Conservation (phyloP, 1,140 invertebrate genomes). For the Cydia splendana region DNA sequence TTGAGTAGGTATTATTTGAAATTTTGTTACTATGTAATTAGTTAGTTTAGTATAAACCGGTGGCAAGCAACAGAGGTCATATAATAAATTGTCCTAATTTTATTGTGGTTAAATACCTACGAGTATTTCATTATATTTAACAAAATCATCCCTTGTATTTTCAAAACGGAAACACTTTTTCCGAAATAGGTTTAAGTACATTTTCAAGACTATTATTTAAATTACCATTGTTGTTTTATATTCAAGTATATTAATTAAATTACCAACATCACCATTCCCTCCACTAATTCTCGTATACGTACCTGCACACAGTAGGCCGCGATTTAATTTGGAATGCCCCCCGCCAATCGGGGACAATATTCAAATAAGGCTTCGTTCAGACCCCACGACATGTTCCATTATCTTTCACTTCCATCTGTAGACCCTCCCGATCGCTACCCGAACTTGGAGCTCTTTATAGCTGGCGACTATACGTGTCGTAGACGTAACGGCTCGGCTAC, state of each 20-base stretch:
- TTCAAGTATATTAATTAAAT: conserved; percentile 25
- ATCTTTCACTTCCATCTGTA: conserved; percentile 69
- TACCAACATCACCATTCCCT: conserved; percentile 14
- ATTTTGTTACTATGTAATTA: too few relatives aligned
- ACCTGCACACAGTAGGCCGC: conserved; percentile 65
- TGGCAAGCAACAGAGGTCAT: too few relatives aligned
- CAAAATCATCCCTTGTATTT: not conserved
- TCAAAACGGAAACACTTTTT: not conserved
- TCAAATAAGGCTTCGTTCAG: conserved; percentile 78
- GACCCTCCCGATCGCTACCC: conserved; percentile 48
- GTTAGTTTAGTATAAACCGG: too few relatives aligned
- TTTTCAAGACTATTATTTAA: conserved; percentile 1
- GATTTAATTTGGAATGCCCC: conserved; percentile 76
- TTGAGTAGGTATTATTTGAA: too few relatives aligned
- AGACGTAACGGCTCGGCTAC: not conserved
- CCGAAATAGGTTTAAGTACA: not conserved
- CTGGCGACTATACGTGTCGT: not conserved
- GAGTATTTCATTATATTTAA: too few relatives aligned
- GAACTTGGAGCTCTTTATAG: conserved; percentile 48
- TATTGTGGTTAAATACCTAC: too few relatives aligned
- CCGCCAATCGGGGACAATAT: conserved; percentile 72
- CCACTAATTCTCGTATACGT: conserved; percentile 33
- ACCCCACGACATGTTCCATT: conserved; percentile 69
- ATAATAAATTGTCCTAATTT: too few relatives aligned
- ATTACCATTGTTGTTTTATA: conserved; percentile 4